Evolutionary conservation across 1,140 invertebrate species (phyloP), one percentile per base, ranked within the genome.

Genomic region (Ptiloglossa arizonensis): DNA sequence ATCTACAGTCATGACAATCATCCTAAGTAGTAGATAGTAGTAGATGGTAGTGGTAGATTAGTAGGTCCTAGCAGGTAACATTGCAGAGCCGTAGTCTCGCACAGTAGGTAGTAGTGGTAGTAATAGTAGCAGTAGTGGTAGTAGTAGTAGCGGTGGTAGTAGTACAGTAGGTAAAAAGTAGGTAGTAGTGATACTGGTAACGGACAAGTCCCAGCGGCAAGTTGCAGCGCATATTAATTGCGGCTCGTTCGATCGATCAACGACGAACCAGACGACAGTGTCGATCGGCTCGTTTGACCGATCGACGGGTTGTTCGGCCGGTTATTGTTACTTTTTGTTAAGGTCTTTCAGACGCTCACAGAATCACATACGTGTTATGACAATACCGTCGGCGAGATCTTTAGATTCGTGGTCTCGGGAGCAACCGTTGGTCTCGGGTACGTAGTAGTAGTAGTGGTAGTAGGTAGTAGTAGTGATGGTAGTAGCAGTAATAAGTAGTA

Each of bases 1-100:
- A 90, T 92, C 91, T 92, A 93, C 89, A 88, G 88, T 92, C 91
- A 92, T 92, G 91, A 92, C 91, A 92, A 91, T 93, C 90, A 91
- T 92, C 90, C 91, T 92, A 92, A 93, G 89, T 91, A 91, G 90
- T 89, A 89, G 90, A 90, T 90, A 90, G 89, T 81, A 81, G 79
- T 88, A 87, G 86, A 70, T 81, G 64, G 87, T 90, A 89, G 86
- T 86, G 76, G 86, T 87, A 90, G 88, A 87, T 89, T 88, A 89
- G 86, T 89, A 91, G 83, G 82, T 90, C 88, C 88, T 90, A 91
- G 89, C 87, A 90, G 89, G 83, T 90, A 89, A 89, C 86, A 89
- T 89, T 89, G 87, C 88, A 88, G 87, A 88, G 84, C 87, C 83
- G 83, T 84, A 86, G 88, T 88, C 85, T 87, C 86, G 86, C 82